Evolutionary conservation across 2,797 vertebrate genomes (phyloP).

Genomic region (Xenentodon cancila): DNA sequence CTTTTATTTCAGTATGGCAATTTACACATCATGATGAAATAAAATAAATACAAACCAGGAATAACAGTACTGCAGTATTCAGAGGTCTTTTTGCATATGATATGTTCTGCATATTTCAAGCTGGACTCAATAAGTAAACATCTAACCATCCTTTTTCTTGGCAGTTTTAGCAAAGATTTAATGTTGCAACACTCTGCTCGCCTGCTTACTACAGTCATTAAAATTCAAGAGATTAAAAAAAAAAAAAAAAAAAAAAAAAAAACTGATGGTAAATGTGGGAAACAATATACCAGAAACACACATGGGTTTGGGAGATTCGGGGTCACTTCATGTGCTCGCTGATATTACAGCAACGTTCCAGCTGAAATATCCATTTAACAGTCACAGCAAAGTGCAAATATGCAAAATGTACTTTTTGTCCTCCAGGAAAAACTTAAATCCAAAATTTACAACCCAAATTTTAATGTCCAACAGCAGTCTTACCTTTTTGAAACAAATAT

Average conservation of each 20-base stretch:
- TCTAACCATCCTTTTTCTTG: conserved; percentile 14
- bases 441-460: not conserved
- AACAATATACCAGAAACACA: not conserved
- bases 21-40: conserved; percentile 39
- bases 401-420: conserved; percentile 31
- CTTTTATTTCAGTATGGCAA: conserved; percentile 38
- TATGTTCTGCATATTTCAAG: conserved; percentile 32
- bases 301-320: not conserved
- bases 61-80: conserved; percentile 31
- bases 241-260: too few species aligned
- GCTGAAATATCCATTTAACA: conserved; percentile 56
- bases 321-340: not conserved
- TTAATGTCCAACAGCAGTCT: not conserved
- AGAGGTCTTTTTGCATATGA: conserved; percentile 9
- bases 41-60: conserved; percentile 31
- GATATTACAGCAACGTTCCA: conserved; percentile 5
- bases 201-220: not conserved
- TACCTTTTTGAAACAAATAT: not conserved
- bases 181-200: too few species aligned
- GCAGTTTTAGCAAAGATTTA: not conserved
- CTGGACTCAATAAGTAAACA: conserved; percentile 20
- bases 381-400: conserved; percentile 67
- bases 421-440: conserved; percentile 16
- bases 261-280: not conserved
- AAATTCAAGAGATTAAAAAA: conserved; percentile 5